phyloP scores from a whole-genome alignment of 2,797 vertebrate species.

The Acanthis flammea region DNA sequence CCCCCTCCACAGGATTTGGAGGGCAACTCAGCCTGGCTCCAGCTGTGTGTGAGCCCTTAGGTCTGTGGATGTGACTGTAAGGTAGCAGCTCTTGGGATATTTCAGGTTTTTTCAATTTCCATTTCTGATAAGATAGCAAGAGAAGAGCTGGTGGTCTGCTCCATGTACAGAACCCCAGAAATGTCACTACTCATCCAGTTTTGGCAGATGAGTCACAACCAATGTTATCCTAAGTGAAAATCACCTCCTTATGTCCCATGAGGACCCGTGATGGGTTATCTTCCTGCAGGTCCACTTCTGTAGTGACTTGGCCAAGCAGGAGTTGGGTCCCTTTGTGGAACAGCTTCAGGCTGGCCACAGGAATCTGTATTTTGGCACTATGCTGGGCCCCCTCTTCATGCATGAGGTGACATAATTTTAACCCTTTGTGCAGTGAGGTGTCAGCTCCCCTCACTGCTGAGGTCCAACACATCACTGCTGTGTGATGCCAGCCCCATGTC shows the following conservation, averaged over 20 bases:
- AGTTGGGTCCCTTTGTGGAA: neutral
- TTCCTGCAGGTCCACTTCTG: neutral
- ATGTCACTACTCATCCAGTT: neutral
- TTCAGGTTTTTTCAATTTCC: neutral
- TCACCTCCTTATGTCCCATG: neutral
- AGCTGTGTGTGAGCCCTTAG: neutral
- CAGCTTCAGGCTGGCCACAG: neutral
- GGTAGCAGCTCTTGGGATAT: neutral
- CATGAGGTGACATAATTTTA: neutral
- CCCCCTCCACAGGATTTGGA: neutral
- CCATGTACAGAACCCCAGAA: neutral
- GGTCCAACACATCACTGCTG: neutral
- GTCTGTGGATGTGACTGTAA: neutral
- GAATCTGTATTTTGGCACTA: neutral
- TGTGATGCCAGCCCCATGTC: neutral
- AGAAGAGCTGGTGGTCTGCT: neutral
- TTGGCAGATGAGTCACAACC: neutral
- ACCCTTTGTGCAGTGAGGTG: neutral
- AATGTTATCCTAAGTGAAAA: neutral
- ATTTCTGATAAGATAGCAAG: neutral
- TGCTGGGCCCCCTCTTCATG: fast-evolving
- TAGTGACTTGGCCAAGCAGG: neutral
- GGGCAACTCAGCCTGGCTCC: neutral
- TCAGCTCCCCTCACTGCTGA: neutral
- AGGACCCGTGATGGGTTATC: neutral